Evolutionary conservation across 1,140 invertebrate species (phyloP).

Genomic region (Mya arenaria): DNA sequence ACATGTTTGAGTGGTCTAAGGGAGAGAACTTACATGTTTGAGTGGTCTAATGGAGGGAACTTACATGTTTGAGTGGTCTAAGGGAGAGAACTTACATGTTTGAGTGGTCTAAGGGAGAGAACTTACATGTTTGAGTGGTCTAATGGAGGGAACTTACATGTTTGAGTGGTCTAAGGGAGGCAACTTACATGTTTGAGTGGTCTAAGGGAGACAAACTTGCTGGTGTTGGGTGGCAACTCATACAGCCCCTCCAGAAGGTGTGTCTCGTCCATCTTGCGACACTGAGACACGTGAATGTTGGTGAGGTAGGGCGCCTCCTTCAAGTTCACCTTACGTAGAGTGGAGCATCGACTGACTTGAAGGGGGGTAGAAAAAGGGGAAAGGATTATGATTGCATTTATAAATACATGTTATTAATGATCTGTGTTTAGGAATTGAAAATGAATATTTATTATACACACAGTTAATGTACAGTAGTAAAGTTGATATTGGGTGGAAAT

Average conservation of each 20-base stretch:
- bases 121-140: not conserved
- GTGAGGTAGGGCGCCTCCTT: conserved; percentile 1
- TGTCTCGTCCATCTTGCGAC: conserved; percentile 13
- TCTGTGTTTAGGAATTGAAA: not conserved
- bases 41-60: not conserved
- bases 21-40: not conserved
- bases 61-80: not conserved
- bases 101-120: not conserved
- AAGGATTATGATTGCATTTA: too few species aligned
- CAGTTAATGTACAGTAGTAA: too few species aligned
- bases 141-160: not conserved
- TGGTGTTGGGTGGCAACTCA: not conserved
- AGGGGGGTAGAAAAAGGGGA: too few species aligned
- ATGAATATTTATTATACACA: not conserved
- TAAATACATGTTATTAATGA: too few species aligned
- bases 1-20: not conserved
- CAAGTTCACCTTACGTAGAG: not conserved
- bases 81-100: not conserved
- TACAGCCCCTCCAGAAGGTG: conserved; percentile 14
- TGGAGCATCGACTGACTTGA: conserved; percentile 18
- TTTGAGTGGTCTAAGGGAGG: not conserved
- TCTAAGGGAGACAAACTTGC: conserved; percentile 37
- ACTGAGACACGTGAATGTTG: conserved; percentile 23
- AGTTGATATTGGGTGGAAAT: too few species aligned
- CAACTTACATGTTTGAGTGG: not conserved